phyloP scores from a whole-genome alignment of 1,140 invertebrate species.

The Psilanteris sp. region DNA sequence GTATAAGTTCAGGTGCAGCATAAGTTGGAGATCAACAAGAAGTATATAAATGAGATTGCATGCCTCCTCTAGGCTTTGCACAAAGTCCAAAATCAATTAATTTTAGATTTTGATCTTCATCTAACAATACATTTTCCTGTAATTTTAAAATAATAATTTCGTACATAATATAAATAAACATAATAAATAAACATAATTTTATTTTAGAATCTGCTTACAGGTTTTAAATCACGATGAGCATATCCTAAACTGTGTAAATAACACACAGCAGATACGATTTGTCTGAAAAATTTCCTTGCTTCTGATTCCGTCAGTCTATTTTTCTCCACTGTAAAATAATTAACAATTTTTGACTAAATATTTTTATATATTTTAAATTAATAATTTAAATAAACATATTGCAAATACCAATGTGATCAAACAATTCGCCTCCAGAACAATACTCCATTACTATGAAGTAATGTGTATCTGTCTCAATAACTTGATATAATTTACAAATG shows the following conservation, averaged over 20 bases:
- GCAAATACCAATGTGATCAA: slow-evolving; percentile 87
- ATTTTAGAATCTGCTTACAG: slow-evolving; percentile 79
- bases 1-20: slow-evolving; percentile 84
- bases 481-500: slow-evolving; percentile 91
- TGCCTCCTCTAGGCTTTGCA: slow-evolving; percentile 87
- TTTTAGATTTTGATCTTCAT: slow-evolving; percentile 89
- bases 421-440: slow-evolving; percentile 90
- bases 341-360: slow-evolving; percentile 11
- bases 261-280: slow-evolving; percentile 88
- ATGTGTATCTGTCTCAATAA: slow-evolving; percentile 87
- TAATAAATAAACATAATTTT: too few species aligned
- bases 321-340: slow-evolving; percentile 83
- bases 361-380: not conserved
- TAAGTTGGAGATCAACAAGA: slow-evolving; percentile 92
- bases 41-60: slow-evolving; percentile 85
- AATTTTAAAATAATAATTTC: slow-evolving; percentile 4
- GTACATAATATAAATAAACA: too few species aligned
- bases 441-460: slow-evolving; percentile 90
- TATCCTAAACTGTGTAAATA: slow-evolving; percentile 88
- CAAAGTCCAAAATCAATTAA: slow-evolving; percentile 95
- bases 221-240: slow-evolving; percentile 91
- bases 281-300: slow-evolving; percentile 87
- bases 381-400: not conserved
- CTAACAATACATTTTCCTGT: slow-evolving; percentile 91
- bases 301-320: slow-evolving; percentile 86